Conservation (phyloP, 2,888 invertebrate genomes). For the Nomada fabriciana region DNA sequence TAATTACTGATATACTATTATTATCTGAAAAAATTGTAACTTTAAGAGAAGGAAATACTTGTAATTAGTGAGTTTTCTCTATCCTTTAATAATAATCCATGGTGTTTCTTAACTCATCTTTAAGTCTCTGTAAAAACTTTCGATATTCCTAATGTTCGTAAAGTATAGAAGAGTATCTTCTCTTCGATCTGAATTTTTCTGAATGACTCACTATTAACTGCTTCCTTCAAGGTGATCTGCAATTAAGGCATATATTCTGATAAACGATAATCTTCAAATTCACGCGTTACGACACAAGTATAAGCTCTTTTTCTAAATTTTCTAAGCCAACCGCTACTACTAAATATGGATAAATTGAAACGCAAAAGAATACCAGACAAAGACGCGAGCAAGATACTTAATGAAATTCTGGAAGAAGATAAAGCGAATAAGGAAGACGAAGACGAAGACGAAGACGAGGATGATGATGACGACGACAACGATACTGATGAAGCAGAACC, state of each 20-base stretch:
- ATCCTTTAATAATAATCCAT: no score
- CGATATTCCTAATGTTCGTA: neutral
- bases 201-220: neutral
- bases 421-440: neutral
- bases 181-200: neutral
- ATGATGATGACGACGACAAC: neutral
- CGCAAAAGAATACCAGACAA: conserved; percentile 4
- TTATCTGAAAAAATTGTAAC: neutral
- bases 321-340: neutral
- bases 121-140: no score
- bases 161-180: neutral
- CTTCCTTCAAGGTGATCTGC: neutral
- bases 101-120: no score
- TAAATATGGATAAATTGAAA: conserved; percentile 20
- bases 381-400: conserved; percentile 33
- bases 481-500: neutral
- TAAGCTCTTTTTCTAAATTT: neutral
- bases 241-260: neutral
- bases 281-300: neutral
- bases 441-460: conserved; percentile 31
- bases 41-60: no score
- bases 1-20: neutral
- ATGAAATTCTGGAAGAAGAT: conserved; percentile 52
- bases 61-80: no score
- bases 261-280: conserved; percentile 28